Base-by-base conservation (phyloP, 1,140 invertebrate species). In the Lordiphosa clarofinis region DNA sequence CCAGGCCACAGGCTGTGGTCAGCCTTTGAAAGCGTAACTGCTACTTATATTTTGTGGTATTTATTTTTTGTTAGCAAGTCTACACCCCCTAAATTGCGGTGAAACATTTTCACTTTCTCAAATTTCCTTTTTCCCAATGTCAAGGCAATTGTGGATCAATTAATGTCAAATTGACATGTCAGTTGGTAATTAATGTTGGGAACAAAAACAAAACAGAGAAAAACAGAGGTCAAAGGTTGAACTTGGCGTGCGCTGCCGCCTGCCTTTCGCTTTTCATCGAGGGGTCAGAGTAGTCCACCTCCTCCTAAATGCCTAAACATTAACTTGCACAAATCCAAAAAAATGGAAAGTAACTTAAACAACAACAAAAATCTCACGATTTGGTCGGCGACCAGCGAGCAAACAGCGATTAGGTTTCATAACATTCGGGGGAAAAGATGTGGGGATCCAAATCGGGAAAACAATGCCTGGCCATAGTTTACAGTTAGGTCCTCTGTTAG, bases 401-500 rank as follows among this genome's bases (percentile, higher is more conserved):
- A 8, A 31, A 31, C 28, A 8, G 28, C 28, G 28, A 31, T 79
- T 74, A 56, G 67, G 75, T 79, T 79, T 79, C 75, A 82, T 81
- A 81, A 76, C 72, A 76, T 82, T 72, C 73, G 35, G 31, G 11
- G 28, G 35, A 52, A 4, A 24, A 1, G 4, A 48, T 8, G 28
- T 6, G 2, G 28, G 6, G 2, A 5, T 5, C 28, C 28, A 31
- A 31, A 31, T 31, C 28, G 8, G 28, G 28, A 8, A 64, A 67
- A 81, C 76, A 81, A 81, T 84, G 78, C 78, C 67, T 76, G 78
- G 67, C 82, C 82, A 76, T 84, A 44, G 52, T 56, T 48, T 57
- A 47, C 28, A 31, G 28, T 31, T 31, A 8, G 28, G 28, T 49
- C 31, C 15, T 46, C 8, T 13, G 4, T 21, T 36, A 31, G 48